These are phyloP conservation scores for Geotrypetes seraphini DNA, from an alignment of 2,797 vertebrate genomes.

Conservation along the genomic window DNA sequence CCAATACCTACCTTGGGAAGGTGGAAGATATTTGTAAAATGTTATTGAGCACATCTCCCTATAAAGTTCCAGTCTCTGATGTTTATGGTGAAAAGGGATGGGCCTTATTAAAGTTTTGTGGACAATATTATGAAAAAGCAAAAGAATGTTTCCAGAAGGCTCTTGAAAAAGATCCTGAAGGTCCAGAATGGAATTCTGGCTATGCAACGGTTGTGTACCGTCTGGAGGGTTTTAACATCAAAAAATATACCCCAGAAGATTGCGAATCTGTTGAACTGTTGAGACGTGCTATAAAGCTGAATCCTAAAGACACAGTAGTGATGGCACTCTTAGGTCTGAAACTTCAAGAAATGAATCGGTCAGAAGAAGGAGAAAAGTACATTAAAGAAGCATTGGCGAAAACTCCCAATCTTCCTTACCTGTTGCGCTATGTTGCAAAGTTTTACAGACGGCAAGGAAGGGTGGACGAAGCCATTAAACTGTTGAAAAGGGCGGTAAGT, in stretches of 20 bases:
- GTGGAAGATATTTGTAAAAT: conserved; percentile 30
- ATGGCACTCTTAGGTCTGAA: conserved; percentile 50
- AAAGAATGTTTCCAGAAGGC: conserved; percentile 56
- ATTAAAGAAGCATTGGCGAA: conserved; percentile 46
- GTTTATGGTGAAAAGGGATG: conserved; percentile 59
- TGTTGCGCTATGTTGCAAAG: conserved; percentile 51
- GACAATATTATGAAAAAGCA: conserved; percentile 37
- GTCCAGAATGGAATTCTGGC: conserved; percentile 47
- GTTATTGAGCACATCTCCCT: conserved; percentile 2
- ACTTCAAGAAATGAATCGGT: conserved; percentile 15
- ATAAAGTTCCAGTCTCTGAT: conserved; percentile 33
- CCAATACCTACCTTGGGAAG: conserved; percentile 42
- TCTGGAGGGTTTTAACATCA: neutral
- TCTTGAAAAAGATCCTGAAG: conserved; percentile 43
- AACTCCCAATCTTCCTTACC: conserved; percentile 38
- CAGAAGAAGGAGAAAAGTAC: conserved; percentile 36
- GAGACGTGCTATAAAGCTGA: conserved; percentile 35
- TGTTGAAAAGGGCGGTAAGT: conserved; percentile 41
- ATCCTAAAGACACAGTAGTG: conserved; percentile 39
- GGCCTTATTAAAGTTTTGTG: conserved; percentile 51
- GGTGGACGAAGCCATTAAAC: conserved; percentile 25
- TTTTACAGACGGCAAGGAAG: conserved; percentile 47
- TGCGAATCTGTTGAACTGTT: conserved; percentile 29
- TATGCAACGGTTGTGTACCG: conserved; percentile 51
- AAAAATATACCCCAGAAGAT: rapidly evolving